Base-by-base conservation (phyloP, 2,113 vertebrate genomes). In the Ancistrus triradiatus region DNA sequence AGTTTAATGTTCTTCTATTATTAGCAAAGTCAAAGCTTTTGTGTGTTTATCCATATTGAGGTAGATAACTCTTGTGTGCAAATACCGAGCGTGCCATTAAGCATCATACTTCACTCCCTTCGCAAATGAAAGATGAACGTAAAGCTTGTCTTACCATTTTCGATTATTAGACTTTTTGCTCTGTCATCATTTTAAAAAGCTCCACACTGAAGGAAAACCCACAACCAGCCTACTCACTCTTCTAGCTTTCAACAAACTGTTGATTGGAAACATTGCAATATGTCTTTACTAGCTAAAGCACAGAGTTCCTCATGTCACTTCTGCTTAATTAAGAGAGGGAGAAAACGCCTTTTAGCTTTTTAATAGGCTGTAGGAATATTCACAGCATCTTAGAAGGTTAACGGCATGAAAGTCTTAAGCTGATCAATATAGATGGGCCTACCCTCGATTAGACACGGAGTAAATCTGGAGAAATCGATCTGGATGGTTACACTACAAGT, bases 381-480 rank as follows among this genome's bases (percentile, higher is more conserved):
- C 55, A 40, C 21, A 56, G 51, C 43, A 24, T n/a, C n/a, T 24
- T 65, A 75, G 80, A 83, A 76, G 73, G 77, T 80, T 80, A 82
- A 77, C 83, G 80, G 81, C 74, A 82, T 83, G 83, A 86, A 86
- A 84, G 84, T 73, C 70, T 56, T 59, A 55, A 42, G 59, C 76
- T 80, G 79, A 86, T 88, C 83, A 58, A 87, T 88, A 77, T 77
- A 78, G 76, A 74, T 74, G 79, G 81, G 72, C 77, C 78, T 71
- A 78, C 78, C 78, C 76, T 63, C 74, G 84, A 87, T 88, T 87
- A 85, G 81, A 85, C 85, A 81, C 70, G 64, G 81, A 83, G 82
- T 86, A 85, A 87, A 77, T 84, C 80, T 74, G 77, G 77, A 78
- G 63, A 71, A 68, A 87, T 87, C 84, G 78, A 86, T 85, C 83